These are phyloP conservation scores for Meloidogyne exigua DNA, from an alignment of 1,140 invertebrate species.

Conservation along the genomic window DNA sequence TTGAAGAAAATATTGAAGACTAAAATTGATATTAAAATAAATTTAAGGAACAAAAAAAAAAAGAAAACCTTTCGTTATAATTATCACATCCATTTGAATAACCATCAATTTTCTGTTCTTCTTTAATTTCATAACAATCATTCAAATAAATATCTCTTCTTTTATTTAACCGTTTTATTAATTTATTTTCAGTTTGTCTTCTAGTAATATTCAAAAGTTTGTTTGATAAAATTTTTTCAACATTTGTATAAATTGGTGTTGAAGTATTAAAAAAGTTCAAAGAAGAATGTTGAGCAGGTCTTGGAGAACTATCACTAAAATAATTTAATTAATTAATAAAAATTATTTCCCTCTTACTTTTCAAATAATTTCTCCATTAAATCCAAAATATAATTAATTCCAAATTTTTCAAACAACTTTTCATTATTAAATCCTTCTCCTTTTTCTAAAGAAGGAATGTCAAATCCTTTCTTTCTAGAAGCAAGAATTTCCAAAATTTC, in stretches of 20 bases:
- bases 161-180: not conserved
- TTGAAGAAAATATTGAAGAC: not conserved
- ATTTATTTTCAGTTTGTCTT: not conserved
- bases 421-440: not conserved
- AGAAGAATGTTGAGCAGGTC: not conserved
- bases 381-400: not conserved
- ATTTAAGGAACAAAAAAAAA: no score
- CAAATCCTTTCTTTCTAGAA: not conserved
- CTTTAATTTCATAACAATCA: not conserved
- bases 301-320: not conserved
- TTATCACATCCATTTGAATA: no score
- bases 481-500: not conserved
- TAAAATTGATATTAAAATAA: slow-evolving; percentile 6
- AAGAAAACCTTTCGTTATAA: no score
- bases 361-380: not conserved
- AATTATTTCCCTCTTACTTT: not conserved
- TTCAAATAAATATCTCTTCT: not conserved
- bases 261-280: not conserved
- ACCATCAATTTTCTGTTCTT: no score
- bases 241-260: not conserved
- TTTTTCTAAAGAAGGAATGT: not conserved
- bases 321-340: not conserved
- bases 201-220: not conserved
- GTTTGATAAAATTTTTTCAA: not conserved
- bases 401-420: not conserved